Conservation (phyloP, 2,113 vertebrate genomes). For the Struthio camelus region DNA sequence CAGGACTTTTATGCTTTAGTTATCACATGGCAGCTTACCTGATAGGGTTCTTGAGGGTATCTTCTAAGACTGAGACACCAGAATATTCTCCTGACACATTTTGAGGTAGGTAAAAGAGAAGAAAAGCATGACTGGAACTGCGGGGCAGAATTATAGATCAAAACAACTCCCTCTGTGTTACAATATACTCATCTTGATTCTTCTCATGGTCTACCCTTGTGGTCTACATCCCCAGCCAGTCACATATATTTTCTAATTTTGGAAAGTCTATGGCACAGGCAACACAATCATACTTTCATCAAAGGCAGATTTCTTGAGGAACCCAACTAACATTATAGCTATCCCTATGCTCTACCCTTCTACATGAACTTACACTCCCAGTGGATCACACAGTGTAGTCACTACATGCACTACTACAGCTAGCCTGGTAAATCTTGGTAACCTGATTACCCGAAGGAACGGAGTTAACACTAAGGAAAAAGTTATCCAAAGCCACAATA, state of each 20-base stretch:
- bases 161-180: not conserved
- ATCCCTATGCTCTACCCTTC: not conserved
- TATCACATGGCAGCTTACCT: not conserved
- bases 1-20: not conserved
- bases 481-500: not conserved
- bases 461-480: not conserved
- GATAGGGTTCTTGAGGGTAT: not conserved
- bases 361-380: not conserved
- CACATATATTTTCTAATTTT: not conserved
- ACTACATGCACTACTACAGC: not conserved
- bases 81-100: not conserved
- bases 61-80: not conserved
- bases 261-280: not conserved
- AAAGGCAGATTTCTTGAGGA: not conserved
- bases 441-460: not conserved
- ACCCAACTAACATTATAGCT: not conserved
- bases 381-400: fast-evolving
- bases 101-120: not conserved
- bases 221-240: not conserved
- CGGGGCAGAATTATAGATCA: not conserved
- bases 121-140: not conserved
- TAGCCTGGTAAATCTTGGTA: fast-evolving
- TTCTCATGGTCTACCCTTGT: not conserved
- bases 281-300: not conserved
- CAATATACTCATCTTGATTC: fast-evolving